Conservation (phyloP, 2,113 vertebrate genomes). For the Daphoenositta chrysoptera region DNA sequence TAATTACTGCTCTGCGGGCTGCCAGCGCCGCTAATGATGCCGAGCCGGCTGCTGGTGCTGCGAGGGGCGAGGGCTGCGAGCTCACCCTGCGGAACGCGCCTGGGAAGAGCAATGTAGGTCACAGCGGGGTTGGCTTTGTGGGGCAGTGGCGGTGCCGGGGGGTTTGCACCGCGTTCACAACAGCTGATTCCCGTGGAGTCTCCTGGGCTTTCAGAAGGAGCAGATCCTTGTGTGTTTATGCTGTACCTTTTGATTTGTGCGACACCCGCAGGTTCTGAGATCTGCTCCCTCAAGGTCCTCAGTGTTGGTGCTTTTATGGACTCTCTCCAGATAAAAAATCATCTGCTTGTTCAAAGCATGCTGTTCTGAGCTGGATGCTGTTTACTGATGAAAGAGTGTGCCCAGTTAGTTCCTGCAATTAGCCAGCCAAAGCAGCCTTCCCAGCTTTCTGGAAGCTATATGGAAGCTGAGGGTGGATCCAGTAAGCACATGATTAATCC, state of each 20-base stretch:
- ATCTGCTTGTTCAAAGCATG: neutral
- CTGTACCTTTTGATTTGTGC: neutral
- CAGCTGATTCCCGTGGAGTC: neutral
- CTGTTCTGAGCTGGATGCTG: neutral
- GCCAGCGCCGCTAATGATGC: constrained; percentile 4
- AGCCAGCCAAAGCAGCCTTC: neutral
- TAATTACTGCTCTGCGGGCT: neutral
- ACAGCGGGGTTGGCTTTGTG: neutral
- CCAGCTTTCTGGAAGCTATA: neutral
- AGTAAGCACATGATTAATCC: neutral
- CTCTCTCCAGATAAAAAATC: neutral
- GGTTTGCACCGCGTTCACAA: fast-evolving
- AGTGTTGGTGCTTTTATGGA: neutral
- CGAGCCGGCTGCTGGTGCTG: fast-evolving
- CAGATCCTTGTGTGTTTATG: fast-evolving
- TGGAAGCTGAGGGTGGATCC: neutral
- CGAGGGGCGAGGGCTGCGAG: fast-evolving
- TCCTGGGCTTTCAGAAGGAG: neutral
- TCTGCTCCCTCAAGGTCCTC: fast-evolving
- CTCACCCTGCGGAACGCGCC: neutral
- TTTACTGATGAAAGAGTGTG: neutral
- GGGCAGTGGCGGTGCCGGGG: neutral
- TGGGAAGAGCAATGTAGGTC: neutral
- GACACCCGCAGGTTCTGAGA: neutral
- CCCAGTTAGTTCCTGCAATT: neutral